Base-by-base conservation (phyloP, 2,113 vertebrate species). In the Baryphthengus martii region DNA sequence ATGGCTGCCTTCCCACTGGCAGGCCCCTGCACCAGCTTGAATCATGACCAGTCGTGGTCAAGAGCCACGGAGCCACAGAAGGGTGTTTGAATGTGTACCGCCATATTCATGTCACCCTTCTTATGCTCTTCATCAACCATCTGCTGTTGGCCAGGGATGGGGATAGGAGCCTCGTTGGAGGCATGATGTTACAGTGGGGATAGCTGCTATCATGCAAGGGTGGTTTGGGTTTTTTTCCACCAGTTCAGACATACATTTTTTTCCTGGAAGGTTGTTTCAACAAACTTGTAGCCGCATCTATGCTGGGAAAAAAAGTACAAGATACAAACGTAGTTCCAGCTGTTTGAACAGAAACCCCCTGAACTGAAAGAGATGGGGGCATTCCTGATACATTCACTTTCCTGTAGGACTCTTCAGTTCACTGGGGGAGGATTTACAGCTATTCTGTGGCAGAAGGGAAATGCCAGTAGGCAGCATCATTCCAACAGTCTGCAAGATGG, bases 401-500 rank as follows among this genome's bases (percentile, higher is more conserved):
- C 80, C 68, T 87, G 68, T 42, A 93, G 77, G 81, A 89, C 52
- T 59, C 61, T 89, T 63, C 68, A 35, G 61, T 85, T 95, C 88
- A 44, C 62, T 37, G 42, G 70, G 33, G 66, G 53, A 42, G 59
- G 68, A 80, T 84, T 70, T 86, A 50, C 63, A 94, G 16, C 50
- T 92, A 66, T 86, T 81, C 53, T 56, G 72, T 86, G 65, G 83
- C 92, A 96, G 89, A 95, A 95, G 86, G 79, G 86, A 90, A 86
- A 77, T 59, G 67, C 88, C 75, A 88, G 52, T 77, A 93, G 55
- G 59, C 83, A 94, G 65, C 63, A 77, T 59, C 63, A 83, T 84
- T 94, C 92, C 95, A 95, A 93, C 79, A 84, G 67, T 92, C 83
- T 94, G 92, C 83, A 97, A 95, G 90, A 94, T 77, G 79, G 68